A percentile compares a stretch with the other conserved stretches of the same genome.
Evolutionary conservation across 53 echinoderm and acorn worm genomes (phyloP).

Genomic region (Henricia sp.): DNA sequence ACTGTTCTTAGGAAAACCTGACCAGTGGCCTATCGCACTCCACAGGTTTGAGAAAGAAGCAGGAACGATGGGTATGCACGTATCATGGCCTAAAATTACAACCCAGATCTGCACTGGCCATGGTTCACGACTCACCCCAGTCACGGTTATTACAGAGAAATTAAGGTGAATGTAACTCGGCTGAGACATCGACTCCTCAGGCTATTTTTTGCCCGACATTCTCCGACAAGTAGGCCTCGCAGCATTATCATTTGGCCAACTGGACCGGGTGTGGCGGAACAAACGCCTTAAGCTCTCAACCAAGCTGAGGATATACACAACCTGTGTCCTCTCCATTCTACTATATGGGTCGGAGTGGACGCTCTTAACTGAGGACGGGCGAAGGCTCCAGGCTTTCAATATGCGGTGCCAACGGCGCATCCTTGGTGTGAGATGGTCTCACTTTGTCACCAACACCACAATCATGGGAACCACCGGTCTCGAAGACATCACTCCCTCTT

Average conservation of each 20-base stretch:
- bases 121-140: neutral
- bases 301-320: neutral
- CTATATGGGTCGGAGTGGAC: neutral
- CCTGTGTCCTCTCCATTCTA: neutral
- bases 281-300: neutral
- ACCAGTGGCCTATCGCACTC: neutral
- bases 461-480: neutral
- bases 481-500: neutral
- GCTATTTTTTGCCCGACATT: neutral
- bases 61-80: neutral
- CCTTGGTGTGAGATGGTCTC: neutral
- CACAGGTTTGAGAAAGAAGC: neutral
- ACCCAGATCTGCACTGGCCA: neutral
- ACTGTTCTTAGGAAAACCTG: neutral
- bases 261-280: neutral
- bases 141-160: neutral
- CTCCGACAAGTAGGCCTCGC: neutral
- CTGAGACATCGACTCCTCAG: neutral
- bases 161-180: constrained; percentile 3
- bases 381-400: neutral
- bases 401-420: neutral
- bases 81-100: neutral
- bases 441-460: no score
- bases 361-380: neutral
- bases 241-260: neutral